Evolutionary conservation across 2,797 vertebrate species (phyloP).

Genomic region (Xiphorhynchus erythropygius): DNA sequence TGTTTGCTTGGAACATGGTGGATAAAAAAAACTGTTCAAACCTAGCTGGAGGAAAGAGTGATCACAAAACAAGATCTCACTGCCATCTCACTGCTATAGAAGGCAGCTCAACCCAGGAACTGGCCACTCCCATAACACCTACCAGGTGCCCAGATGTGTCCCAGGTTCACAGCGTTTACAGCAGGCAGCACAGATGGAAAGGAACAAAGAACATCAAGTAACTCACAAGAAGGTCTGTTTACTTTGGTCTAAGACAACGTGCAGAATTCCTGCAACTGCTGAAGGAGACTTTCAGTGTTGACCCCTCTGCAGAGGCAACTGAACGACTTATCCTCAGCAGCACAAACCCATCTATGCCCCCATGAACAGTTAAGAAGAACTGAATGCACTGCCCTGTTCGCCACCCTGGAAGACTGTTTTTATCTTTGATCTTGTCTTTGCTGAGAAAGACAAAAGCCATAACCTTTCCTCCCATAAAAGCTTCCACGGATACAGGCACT

Average conservation of each 20-base stretch:
- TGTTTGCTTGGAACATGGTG: not conserved
- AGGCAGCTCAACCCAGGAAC: not conserved
- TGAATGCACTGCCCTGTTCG: not conserved
- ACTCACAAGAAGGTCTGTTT: constrained; percentile 39
- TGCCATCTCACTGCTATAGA: not conserved
- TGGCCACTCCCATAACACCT: not conserved
- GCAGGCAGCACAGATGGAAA: not conserved
- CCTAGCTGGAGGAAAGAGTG: not conserved
- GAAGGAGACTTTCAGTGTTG: constrained; percentile 32
- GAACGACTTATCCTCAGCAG: not conserved
- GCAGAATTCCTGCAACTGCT: constrained; percentile 28
- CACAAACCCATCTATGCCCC: not conserved
- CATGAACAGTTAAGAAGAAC: not conserved
- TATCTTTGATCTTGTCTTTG: not conserved
- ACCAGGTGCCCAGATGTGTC: not conserved
- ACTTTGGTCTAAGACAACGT: constrained; percentile 24
- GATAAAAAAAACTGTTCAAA: not conserved
- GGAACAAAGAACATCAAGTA: not conserved
- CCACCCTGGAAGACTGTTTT: not conserved
- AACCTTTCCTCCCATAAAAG: not conserved
- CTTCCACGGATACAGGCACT: not conserved
- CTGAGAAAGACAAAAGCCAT: not conserved
- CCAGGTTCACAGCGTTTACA: not conserved
- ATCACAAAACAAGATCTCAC: not conserved
- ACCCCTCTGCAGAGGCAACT: constrained; percentile 26